Evolutionary conservation across 2,797 vertebrate genomes (phyloP).

Genomic region (Cirrhinus mrigala): DNA sequence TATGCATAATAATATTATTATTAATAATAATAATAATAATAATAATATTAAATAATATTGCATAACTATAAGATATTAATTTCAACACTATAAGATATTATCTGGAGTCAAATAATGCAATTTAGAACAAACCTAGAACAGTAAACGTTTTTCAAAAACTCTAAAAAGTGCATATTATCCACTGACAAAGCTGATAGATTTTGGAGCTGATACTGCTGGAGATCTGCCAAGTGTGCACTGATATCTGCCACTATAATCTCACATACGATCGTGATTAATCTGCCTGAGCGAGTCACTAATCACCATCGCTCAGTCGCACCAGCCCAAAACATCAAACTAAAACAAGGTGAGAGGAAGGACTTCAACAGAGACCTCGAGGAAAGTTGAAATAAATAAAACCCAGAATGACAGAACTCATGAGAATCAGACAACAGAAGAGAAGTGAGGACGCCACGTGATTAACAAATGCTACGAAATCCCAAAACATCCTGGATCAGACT

Average conservation of each 20-base stretch:
- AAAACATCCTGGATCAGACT: slow-evolving; percentile 44
- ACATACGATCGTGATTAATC: not conserved
- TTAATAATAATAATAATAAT: too few species aligned
- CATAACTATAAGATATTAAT: too few species aligned
- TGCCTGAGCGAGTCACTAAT: not conserved
- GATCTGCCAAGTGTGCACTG: not conserved
- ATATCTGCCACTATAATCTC: not conserved
- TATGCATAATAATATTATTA: too few species aligned
- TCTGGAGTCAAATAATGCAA: not conserved
- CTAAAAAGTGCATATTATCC: not conserved
- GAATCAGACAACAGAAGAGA: slow-evolving; percentile 18
- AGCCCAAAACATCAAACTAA: not conserved
- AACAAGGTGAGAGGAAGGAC: not conserved
- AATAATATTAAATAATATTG: too few species aligned
- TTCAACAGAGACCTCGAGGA: not conserved
- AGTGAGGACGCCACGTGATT: not conserved
- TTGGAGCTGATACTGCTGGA: not conserved
- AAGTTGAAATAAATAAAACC: slow-evolving; percentile 2
- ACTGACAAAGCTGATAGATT: not conserved
- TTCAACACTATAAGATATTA: not conserved
- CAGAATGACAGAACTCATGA: slow-evolving; percentile 1
- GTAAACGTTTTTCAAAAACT: not conserved
- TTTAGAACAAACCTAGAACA: not conserved
- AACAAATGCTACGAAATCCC: slow-evolving; percentile 20
- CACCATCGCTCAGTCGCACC: not conserved